These are phyloP conservation scores for Chelon auratus DNA, from an alignment of 2,797 vertebrate species.

Conservation along the genomic window DNA sequence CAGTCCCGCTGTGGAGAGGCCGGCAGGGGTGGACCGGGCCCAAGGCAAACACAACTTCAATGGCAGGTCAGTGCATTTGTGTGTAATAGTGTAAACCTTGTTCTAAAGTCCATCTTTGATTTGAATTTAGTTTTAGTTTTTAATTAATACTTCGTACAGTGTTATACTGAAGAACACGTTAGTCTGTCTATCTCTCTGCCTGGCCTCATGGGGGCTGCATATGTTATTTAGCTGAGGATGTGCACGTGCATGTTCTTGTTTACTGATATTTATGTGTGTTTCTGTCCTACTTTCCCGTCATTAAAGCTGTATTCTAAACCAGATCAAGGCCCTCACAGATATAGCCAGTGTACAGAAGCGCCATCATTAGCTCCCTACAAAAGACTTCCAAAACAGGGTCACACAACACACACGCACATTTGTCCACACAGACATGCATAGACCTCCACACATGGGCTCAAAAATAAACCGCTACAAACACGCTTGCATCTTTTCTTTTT, in stretches of 20 bases:
- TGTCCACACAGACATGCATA: not conserved
- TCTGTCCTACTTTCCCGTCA: slow-evolving; percentile 78
- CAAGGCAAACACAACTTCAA: slow-evolving; percentile 63
- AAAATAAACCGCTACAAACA: slow-evolving; percentile 58
- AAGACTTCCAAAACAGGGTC: slow-evolving; percentile 78
- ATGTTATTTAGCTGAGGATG: not conserved
- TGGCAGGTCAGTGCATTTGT: slow-evolving; percentile 65
- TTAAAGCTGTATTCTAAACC: slow-evolving; percentile 68
- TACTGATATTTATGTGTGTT: slow-evolving; percentile 49
- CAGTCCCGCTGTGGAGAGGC: slow-evolving; percentile 54
- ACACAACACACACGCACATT: slow-evolving; percentile 28
- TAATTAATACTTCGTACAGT: not conserved
- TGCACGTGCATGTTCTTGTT: slow-evolving; percentile 41
- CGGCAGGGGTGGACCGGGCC: slow-evolving; percentile 56
- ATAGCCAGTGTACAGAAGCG: slow-evolving; percentile 76
- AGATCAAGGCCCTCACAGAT: slow-evolving; percentile 81
- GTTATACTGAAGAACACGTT: not conserved
- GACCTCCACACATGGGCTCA: slow-evolving; percentile 29
- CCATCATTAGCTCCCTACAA: slow-evolving; percentile 84
- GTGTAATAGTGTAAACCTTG: not conserved
- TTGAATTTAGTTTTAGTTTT: not conserved
- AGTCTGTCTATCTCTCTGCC: not conserved
- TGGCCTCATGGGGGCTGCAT: not conserved
- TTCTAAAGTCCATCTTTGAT: not conserved
- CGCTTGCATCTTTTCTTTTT: slow-evolving; percentile 23